These are phyloP conservation scores for Aphelenchoides fujianensis DNA, from an alignment of 1,140 invertebrate species.

Conservation along the genomic window DNA sequence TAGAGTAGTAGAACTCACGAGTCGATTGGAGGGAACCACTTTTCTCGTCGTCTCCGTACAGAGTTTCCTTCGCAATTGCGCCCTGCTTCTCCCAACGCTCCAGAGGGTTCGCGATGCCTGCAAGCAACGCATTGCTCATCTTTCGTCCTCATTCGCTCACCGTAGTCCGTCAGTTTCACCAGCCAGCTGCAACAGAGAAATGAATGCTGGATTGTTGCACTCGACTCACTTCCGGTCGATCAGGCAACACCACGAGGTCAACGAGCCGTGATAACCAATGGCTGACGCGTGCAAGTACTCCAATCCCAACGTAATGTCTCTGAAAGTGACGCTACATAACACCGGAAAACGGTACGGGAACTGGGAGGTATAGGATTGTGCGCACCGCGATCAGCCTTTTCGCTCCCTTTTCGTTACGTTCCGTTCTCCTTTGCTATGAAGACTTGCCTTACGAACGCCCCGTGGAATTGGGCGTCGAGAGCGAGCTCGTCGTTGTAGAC, in stretches of 20 bases:
- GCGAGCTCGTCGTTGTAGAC: slow-evolving; percentile 58
- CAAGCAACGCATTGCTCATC: too few relatives aligned
- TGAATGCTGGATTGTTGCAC: too few relatives aligned
- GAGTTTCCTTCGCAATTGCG: slow-evolving; percentile 49
- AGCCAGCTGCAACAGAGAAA: too few relatives aligned
- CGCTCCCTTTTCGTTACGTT: too few relatives aligned
- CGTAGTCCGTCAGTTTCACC: slow-evolving; percentile 61
- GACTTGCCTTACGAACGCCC: slow-evolving; percentile 59
- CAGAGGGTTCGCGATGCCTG: slow-evolving; percentile 57
- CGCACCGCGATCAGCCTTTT: too few relatives aligned
- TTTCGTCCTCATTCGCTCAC: too few relatives aligned
- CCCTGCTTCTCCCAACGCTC: slow-evolving; percentile 60
- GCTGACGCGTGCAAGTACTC: slow-evolving; percentile 56
- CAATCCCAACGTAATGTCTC: slow-evolving; percentile 59
- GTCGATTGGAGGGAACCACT: slow-evolving; percentile 52
- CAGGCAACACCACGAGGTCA: slow-evolving; percentile 58
- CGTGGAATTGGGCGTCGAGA: slow-evolving; percentile 58
- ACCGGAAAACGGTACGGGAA: too few relatives aligned
- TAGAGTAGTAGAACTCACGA: too few relatives aligned
- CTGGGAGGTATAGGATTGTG: too few relatives aligned
- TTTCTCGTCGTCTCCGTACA: slow-evolving; percentile 59
- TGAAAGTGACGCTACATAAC: too few relatives aligned
- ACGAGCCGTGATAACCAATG: slow-evolving; percentile 60
- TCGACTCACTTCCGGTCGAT: slow-evolving; percentile 62
- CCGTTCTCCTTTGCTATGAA: too few relatives aligned